These are phyloP conservation scores for Sciurus vulgaris DNA, from an alignment of 2,797 vertebrate species.

Conservation along the genomic window DNA sequence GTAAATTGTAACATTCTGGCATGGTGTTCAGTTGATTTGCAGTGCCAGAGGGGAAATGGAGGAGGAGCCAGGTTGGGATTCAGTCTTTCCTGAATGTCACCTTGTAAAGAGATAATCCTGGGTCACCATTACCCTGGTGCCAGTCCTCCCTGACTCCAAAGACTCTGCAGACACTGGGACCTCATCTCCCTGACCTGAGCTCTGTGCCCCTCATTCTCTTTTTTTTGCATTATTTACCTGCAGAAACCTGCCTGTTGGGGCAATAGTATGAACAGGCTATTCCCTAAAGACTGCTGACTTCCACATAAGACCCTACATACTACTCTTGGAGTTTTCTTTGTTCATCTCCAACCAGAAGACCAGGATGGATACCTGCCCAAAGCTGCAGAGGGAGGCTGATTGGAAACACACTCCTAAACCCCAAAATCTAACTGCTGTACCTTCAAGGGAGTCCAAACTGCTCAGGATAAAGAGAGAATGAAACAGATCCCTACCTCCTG, in stretches of 20 bases:
- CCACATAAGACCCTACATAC: not conserved
- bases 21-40: not conserved
- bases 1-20: not conserved
- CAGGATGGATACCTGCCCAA: not conserved
- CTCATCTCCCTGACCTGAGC: not conserved
- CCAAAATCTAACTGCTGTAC: not conserved
- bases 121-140: not conserved
- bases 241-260: not conserved
- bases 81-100: not conserved
- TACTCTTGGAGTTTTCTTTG: not conserved
- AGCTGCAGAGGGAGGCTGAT: not conserved
- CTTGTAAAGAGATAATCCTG: not conserved
- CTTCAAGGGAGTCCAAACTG: not conserved
- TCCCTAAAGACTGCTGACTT: not conserved
- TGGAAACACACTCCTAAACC: not conserved
- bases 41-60: not conserved
- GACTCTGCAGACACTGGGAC: not conserved
- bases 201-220: not conserved
- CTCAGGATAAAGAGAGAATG: not conserved
- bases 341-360: not conserved
- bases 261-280: not conserved
- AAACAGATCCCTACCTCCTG: not conserved
- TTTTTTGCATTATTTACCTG: not conserved
- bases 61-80: not conserved
- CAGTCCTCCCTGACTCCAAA: not conserved